These are phyloP conservation scores for Drosophila dunni DNA, from an alignment of 1,140 invertebrate species.

Conservation along the genomic window DNA sequence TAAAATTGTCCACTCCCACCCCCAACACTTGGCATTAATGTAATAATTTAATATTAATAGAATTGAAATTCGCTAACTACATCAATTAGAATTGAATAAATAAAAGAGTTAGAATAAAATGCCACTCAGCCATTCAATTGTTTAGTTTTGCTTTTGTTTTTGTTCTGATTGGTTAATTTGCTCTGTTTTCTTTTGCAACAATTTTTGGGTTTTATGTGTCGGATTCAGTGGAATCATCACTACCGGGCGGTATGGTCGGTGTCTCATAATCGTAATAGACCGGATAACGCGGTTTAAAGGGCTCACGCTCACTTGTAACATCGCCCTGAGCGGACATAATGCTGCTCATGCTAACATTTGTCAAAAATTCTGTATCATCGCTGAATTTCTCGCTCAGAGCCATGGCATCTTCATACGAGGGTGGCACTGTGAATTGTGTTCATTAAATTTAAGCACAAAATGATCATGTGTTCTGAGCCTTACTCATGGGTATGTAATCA, in stretches of 20 bases:
- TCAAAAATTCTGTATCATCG: slow-evolving; percentile 79
- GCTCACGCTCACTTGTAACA: slow-evolving; percentile 74
- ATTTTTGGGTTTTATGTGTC: slow-evolving; percentile 67
- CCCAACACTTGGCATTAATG: slow-evolving; percentile 14
- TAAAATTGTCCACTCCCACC: not conserved
- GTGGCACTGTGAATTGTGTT: slow-evolving; percentile 63
- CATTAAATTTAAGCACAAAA: not conserved
- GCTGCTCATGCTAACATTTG: slow-evolving; percentile 83
- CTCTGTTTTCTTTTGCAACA: slow-evolving; percentile 24
- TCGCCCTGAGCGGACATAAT: slow-evolving; percentile 77
- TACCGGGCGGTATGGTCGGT: slow-evolving; percentile 84
- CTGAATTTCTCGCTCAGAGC: slow-evolving; percentile 82
- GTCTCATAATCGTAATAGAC: slow-evolving; percentile 84
- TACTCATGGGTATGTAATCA: slow-evolving; percentile 83
- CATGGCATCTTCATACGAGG: slow-evolving; percentile 83
- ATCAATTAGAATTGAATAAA: slow-evolving; percentile 60
- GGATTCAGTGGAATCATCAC: slow-evolving; percentile 84
- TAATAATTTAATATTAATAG: slow-evolving; percentile 37
- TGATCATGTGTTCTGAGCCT: not conserved
- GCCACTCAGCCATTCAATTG: slow-evolving; percentile 77
- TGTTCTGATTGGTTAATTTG: slow-evolving; percentile 30
- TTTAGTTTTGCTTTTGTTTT: slow-evolving; percentile 47
- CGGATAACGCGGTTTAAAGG: slow-evolving; percentile 83
- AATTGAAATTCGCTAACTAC: slow-evolving; percentile 58
- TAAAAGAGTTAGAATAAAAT: slow-evolving; percentile 56